A percentile compares a stretch with the other conserved stretches of the same genome.
Evolutionary conservation across 1,140 invertebrate species (phyloP).

Genomic region (Brachionus paranguensis): DNA sequence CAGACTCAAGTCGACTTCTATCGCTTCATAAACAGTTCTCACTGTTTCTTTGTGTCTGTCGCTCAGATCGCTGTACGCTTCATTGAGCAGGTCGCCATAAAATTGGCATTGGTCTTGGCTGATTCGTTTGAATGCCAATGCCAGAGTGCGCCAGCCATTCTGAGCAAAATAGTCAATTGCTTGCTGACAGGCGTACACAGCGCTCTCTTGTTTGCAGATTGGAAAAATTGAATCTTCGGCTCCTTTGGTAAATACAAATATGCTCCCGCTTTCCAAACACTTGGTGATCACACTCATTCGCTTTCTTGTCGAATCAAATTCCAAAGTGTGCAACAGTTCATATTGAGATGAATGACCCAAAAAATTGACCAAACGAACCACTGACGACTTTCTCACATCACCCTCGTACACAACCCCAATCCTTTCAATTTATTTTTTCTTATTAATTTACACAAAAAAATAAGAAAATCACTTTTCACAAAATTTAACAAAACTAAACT

Average conservation of each 20-base stretch:
- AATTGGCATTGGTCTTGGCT: neutral
- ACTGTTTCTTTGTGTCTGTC: neutral
- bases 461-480: constrained; percentile 65
- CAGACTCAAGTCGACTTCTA: constrained; percentile 44
- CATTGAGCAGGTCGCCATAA: neutral
- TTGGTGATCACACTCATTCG: constrained; percentile 65
- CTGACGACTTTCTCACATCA: neutral
- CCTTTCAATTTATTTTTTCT: neutral
- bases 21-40: constrained; percentile 9
- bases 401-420: neutral
- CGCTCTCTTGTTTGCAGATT: neutral
- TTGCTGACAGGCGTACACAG: neutral
- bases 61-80: neutral
- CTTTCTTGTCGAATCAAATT: constrained; percentile 98
- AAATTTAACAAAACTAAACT: constrained; percentile 88
- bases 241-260: constrained; percentile 31
- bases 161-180: constrained; percentile 8
- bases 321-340: constrained; percentile 90
- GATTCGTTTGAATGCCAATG: neutral
- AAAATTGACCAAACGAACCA: constrained; percentile 52
- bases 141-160: constrained; percentile 16
- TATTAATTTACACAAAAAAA: too few species aligned
- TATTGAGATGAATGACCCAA: constrained; percentile 63
- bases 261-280: neutral
- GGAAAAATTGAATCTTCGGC: constrained; percentile 20